Percentiles rank a stretch among this genome's conserved stretches.
These are phyloP conservation scores for Rutilus rutilus DNA, from an alignment of 2,113 vertebrate species.

Conservation along the genomic window DNA sequence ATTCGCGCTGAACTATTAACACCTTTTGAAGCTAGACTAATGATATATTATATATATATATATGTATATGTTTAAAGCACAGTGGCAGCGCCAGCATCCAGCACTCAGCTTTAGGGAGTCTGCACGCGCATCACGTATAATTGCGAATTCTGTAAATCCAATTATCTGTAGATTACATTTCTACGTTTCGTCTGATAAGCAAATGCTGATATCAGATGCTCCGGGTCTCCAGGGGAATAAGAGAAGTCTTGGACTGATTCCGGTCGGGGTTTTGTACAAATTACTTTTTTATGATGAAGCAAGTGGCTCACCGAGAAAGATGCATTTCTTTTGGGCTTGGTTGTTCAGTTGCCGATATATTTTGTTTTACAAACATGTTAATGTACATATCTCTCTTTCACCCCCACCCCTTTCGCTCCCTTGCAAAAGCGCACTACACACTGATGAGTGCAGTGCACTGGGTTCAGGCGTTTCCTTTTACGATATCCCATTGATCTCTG, in stretches of 20 bases:
- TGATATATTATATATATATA: no score
- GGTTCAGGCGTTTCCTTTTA: slow-evolving; percentile 57
- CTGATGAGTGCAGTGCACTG: slow-evolving; percentile 41
- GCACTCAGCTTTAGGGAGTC: not conserved
- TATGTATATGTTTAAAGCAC: not conserved
- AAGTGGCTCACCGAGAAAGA: not conserved
- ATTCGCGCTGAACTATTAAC: slow-evolving; percentile 17
- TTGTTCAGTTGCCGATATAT: not conserved
- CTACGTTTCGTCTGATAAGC: slow-evolving; percentile 13
- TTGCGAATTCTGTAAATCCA: slow-evolving; percentile 18
- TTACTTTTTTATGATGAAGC: slow-evolving; percentile 5
- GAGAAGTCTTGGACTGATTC: not conserved
- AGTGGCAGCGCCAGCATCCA: not conserved
- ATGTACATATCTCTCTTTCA: not conserved
- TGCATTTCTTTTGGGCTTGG: not conserved
- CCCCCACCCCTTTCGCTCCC: not conserved
- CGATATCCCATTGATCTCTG: slow-evolving; percentile 47
- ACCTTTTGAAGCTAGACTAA: not conserved
- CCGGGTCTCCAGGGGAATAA: slow-evolving; percentile 7
- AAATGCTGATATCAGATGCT: slow-evolving; percentile 26
- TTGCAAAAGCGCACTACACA: slow-evolving; percentile 24
- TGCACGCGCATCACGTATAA: slow-evolving; percentile 9
- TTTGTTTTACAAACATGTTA: slow-evolving; percentile 14
- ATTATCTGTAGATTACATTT: slow-evolving; percentile 19
- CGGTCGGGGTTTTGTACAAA: not conserved